Evolutionary conservation across 2,888 invertebrate species (phyloP).

Genomic region (Catonia carolina): DNA sequence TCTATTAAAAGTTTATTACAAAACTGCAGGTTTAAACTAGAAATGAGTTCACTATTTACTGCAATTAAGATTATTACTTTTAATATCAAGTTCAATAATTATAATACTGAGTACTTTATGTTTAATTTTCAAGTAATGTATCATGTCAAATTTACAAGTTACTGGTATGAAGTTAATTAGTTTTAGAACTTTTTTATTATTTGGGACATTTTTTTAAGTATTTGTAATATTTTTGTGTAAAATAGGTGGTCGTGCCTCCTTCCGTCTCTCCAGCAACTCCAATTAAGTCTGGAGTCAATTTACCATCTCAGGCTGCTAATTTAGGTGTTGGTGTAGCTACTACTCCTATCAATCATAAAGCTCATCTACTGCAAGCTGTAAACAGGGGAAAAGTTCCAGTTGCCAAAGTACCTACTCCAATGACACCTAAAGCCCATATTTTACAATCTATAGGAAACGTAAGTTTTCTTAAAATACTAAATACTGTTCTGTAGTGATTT

Average conservation of each 20-base stretch:
- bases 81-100: too few species aligned
- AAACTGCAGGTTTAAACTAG: too few species aligned
- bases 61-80: too few species aligned
- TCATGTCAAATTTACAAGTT: too few species aligned
- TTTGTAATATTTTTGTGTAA: too few species aligned
- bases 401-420: conserved; percentile 29
- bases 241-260: conserved; percentile 23
- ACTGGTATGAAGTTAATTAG: too few species aligned
- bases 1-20: too few species aligned
- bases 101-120: too few species aligned
- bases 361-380: conserved; percentile 42
- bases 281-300: conserved; percentile 2
- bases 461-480: conserved; percentile 11
- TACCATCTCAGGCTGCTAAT: neutral
- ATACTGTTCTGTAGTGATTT: neutral
- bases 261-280: conserved; percentile 20
- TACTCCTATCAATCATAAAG: conserved; percentile 42
- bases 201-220: too few species aligned
- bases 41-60: too few species aligned
- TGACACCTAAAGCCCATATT: conserved; percentile 37
- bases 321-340: conserved; percentile 10
- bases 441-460: conserved; percentile 32
- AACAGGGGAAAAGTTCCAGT: conserved; percentile 27
- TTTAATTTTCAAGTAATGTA: too few species aligned
- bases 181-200: too few species aligned